These are phyloP conservation scores for Varecia variegata DNA, from an alignment of 2,797 vertebrate genomes.

Conservation along the genomic window DNA sequence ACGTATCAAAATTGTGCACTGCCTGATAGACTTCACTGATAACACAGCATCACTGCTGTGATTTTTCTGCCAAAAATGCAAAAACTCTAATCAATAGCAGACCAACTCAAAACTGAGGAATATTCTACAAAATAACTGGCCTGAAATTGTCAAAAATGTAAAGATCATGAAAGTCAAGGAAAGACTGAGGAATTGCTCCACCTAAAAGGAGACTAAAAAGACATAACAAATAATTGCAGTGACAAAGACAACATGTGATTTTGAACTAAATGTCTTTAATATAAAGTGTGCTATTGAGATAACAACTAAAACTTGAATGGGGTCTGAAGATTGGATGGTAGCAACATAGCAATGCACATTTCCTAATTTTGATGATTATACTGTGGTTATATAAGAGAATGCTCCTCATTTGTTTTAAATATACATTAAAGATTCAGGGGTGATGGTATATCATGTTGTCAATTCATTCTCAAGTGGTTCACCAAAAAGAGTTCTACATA, in stretches of 20 bases:
- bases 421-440: neutral
- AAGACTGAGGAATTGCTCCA: neutral
- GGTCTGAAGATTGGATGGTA: neutral
- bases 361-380: neutral
- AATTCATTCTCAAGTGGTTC: neutral
- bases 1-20: neutral
- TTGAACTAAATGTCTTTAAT: neutral
- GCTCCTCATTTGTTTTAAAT: neutral
- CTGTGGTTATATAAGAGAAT: neutral
- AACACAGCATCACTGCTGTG: neutral
- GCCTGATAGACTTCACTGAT: neutral
- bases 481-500: neutral
- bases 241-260: neutral
- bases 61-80: neutral
- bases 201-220: neutral
- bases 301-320: neutral
- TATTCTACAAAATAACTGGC: neutral
- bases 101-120: conserved; percentile 12
- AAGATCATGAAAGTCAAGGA: neutral
- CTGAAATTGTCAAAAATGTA: neutral
- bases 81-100: neutral
- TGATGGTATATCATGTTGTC: neutral
- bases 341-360: neutral
- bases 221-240: neutral
- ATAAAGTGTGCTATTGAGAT: neutral